Conservation (phyloP, 2,888 invertebrate species). For the Acanthosepion lycidas region DNA sequence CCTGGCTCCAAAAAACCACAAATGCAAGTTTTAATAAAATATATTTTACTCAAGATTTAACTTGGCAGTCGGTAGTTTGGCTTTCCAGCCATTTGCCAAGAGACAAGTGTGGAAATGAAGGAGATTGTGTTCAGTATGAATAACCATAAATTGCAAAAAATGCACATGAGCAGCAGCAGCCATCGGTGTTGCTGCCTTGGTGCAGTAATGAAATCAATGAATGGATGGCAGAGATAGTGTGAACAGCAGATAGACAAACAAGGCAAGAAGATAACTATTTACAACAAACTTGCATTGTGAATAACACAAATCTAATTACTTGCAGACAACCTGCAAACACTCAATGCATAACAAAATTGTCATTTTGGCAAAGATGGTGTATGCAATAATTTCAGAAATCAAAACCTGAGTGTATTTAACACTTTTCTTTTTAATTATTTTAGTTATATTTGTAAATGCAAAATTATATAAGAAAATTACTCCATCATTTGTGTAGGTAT, state of each 20-base stretch:
- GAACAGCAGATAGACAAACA: background rate
- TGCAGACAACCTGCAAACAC: background rate
- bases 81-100: background rate
- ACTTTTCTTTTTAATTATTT: background rate
- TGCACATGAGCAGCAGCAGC: background rate
- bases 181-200: background rate
- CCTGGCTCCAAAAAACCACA: no score
- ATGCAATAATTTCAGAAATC: no score
- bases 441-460: background rate
- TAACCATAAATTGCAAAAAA: background rate
- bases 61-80: background rate
- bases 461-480: background rate
- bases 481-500: no score
- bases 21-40: background rate
- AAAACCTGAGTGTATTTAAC: no score
- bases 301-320: background rate
- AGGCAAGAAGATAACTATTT: background rate
- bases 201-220: constrained; percentile 6
- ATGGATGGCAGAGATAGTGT: background rate
- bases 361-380: background rate
- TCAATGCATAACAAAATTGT: background rate
- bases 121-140: background rate
- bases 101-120: background rate
- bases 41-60: background rate
- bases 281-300: background rate